These are phyloP conservation scores for Mellilla xanthometata DNA, from an alignment of 2,888 invertebrate species.

Conservation along the genomic window DNA sequence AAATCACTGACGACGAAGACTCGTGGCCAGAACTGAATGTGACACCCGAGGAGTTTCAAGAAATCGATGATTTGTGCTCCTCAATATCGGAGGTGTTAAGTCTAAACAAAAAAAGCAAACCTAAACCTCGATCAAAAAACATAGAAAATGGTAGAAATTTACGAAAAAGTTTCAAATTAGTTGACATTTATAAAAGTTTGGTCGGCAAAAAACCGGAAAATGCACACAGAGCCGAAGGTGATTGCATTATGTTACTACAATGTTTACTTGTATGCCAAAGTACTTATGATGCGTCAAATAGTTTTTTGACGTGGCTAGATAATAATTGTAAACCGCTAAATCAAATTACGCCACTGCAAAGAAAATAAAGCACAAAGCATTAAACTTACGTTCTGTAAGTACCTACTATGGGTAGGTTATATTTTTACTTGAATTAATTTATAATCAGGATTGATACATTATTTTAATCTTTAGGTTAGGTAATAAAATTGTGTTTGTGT, in stretches of 20 bases:
- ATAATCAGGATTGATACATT: too few species aligned
- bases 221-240: slow-evolving; percentile 86
- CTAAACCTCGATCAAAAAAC: too few species aligned
- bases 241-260: slow-evolving; percentile 84
- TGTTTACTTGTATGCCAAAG: slow-evolving; percentile 67
- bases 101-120: too few species aligned
- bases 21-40: slow-evolving; percentile 59
- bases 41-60: slow-evolving; percentile 53
- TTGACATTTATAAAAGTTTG: slow-evolving; percentile 21
- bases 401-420: too few species aligned
- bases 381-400: too few species aligned
- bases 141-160: slow-evolving; percentile 7
- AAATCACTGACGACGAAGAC: slow-evolving; percentile 52
- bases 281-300: too few species aligned
- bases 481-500: too few species aligned
- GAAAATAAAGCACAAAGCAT: too few species aligned
- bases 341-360: slow-evolving; percentile 47
- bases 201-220: slow-evolving; percentile 46
- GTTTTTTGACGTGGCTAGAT: slow-evolving; percentile 82
- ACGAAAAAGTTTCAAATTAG: slow-evolving; percentile 19
- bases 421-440: too few species aligned
- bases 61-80: slow-evolving; percentile 51
- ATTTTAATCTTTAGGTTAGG: too few species aligned
- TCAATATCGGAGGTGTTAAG: slow-evolving; percentile 45
- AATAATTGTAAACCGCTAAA: slow-evolving; percentile 45